A percentile compares a stretch with the other conserved stretches of the same genome.
These are phyloP conservation scores for Harpalus rubripes DNA, from an alignment of 2,888 invertebrate genomes.

Conservation along the genomic window DNA sequence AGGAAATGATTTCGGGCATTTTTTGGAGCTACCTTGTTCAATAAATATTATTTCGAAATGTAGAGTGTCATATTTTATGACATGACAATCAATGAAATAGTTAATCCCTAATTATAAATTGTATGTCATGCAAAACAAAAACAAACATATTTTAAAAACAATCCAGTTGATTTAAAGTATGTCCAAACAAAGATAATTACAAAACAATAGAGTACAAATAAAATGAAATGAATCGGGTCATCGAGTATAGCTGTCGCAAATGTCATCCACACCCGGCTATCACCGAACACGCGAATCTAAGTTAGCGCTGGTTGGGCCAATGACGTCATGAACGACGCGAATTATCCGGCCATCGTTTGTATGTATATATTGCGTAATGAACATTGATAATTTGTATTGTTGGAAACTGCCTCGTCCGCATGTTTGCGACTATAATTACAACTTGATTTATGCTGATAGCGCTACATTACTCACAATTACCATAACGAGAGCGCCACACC, in stretches of 20 bases:
- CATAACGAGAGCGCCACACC: constrained; percentile 75
- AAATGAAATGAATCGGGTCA: constrained; percentile 27
- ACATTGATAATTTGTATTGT: constrained; percentile 74
- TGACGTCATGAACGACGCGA: constrained; percentile 48
- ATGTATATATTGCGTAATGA: constrained; percentile 73
- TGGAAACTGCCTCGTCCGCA: constrained; percentile 74
- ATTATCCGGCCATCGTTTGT: constrained; percentile 61
- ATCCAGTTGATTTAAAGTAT: constrained; percentile 17
- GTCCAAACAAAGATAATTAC: constrained; percentile 35
- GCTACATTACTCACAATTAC: constrained; percentile 77
- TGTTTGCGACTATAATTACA: constrained; percentile 76
- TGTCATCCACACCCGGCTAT: constrained; percentile 20
- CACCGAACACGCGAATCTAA: constrained; percentile 35
- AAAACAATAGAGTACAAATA: constrained; percentile 27
- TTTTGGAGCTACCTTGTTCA: too few species aligned
- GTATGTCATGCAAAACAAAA: constrained; percentile 11
- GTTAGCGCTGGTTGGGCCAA: constrained; percentile 16
- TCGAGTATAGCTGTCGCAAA: constrained; percentile 20
- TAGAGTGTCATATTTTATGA: constrained; percentile 8
- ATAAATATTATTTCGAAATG: constrained; percentile 1
- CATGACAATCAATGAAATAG: constrained; percentile 11
- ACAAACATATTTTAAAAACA: constrained; percentile 37
- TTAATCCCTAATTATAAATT: constrained; percentile 19
- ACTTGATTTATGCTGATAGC: constrained; percentile 75
- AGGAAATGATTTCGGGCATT: too few species aligned